A percentile compares a stretch with the other conserved stretches of the same genome.
These are phyloP conservation scores for Microvelia longipes DNA, from an alignment of 1,140 invertebrate species.

Conservation along the genomic window DNA sequence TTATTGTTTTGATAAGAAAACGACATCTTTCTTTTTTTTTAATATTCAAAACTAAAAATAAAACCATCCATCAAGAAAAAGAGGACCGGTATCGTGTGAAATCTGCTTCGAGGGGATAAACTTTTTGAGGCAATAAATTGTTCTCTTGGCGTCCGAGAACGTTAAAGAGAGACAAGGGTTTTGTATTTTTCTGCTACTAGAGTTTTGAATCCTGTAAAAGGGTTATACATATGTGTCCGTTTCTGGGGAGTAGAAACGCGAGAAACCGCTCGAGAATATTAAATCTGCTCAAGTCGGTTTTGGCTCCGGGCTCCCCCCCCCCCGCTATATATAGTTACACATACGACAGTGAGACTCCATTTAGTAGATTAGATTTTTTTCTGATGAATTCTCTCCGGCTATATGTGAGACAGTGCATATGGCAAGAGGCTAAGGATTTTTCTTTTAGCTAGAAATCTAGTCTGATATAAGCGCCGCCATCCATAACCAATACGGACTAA, in stretches of 20 bases:
- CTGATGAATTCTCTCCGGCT: constrained; percentile 1
- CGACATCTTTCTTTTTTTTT: not conserved
- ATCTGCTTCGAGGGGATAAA: not conserved
- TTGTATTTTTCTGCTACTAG: not conserved
- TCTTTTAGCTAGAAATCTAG: not conserved
- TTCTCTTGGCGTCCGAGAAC: not conserved
- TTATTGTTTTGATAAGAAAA: no score
- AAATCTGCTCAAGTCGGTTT: not conserved
- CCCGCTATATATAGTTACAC: not conserved
- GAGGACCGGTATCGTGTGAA: not conserved
- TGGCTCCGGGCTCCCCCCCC: not conserved
- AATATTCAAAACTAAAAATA: not conserved
- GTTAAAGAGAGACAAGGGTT: not conserved
- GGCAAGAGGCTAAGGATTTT: not conserved
- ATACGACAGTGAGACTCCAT: not conserved
- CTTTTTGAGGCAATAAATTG: not conserved
- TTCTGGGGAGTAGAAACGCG: not conserved
- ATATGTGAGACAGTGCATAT: not conserved
- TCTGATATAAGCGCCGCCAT: not conserved
- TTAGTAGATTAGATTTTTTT: constrained; percentile 3
- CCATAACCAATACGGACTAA: not conserved
- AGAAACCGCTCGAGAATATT: constrained; percentile 1
- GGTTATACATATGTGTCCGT: constrained; percentile 3
- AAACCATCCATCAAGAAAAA: not conserved
- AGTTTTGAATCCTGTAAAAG: not conserved